These are phyloP conservation scores for Coluber constrictor DNA, from an alignment of 2,797 vertebrate genomes.

Conservation along the genomic window DNA sequence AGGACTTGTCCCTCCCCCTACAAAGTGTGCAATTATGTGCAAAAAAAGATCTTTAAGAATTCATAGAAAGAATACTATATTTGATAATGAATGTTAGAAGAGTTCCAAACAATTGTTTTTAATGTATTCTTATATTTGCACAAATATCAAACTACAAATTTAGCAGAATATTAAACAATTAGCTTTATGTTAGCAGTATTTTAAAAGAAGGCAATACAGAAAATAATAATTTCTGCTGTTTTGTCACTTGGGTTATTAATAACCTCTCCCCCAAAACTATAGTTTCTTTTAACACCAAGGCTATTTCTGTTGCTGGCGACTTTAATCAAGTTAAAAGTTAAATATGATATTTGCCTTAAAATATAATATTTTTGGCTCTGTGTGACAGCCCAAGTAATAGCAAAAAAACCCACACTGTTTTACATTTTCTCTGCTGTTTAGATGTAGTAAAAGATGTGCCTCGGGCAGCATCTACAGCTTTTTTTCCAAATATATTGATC, in stretches of 20 bases:
- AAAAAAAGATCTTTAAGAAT: background rate
- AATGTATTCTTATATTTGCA: no score
- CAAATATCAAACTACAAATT: no score
- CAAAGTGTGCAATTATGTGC: background rate
- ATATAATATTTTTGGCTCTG: background rate
- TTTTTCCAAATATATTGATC: background rate
- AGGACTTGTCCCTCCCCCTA: background rate
- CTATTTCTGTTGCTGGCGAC: background rate
- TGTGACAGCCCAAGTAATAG: background rate
- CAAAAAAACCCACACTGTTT: background rate
- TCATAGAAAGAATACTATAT: background rate
- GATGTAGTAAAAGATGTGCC: background rate
- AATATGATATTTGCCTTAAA: background rate
- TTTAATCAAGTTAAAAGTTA: background rate
- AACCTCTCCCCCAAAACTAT: background rate
- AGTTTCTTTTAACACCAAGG: background rate
- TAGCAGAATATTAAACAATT: background rate
- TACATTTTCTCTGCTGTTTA: background rate
- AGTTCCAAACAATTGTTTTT: no score
- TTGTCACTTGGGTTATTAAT: background rate
- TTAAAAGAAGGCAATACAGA: background rate
- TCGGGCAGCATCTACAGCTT: background rate
- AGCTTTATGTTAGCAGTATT: background rate
- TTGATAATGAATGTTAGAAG: background rate
- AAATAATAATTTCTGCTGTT: background rate